A percentile compares a stretch with the other conserved stretches of the same genome.
Evolutionary conservation across 2,113 vertebrate species (phyloP).

Genomic region (Ictalurus furcatus): DNA sequence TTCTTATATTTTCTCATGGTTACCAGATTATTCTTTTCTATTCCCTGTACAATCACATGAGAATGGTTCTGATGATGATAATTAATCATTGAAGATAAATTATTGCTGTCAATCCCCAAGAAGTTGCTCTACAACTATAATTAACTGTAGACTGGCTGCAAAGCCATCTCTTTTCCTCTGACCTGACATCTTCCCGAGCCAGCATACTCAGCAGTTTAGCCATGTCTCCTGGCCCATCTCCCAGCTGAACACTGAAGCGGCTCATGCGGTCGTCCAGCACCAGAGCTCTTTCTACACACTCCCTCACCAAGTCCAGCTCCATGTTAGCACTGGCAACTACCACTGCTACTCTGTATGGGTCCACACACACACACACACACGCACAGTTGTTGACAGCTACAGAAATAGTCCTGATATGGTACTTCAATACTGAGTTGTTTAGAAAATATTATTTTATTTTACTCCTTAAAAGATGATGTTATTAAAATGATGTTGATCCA

Average conservation of each 20-base stretch:
- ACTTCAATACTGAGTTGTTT: neutral
- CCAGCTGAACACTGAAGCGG: slow-evolving; percentile 80
- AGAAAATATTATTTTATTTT: neutral
- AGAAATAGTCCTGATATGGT: neutral
- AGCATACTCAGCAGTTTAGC: slow-evolving; percentile 83
- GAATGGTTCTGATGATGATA: neutral
- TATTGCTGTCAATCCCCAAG: neutral
- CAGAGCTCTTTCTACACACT: slow-evolving; percentile 82
- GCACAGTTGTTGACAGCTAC: neutral
- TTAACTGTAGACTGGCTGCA: neutral
- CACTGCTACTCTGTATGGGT: slow-evolving; percentile 78
- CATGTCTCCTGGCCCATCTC: slow-evolving; percentile 80
- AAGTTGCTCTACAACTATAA: neutral
- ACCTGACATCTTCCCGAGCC: slow-evolving; percentile 85
- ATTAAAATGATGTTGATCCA: neutral
- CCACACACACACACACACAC: slow-evolving; percentile 22
- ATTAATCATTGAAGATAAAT: neutral
- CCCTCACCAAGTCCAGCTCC: slow-evolving; percentile 78
- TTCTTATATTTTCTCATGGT: neutral
- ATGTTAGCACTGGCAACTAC: slow-evolving; percentile 85
- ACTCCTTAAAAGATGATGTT: neutral
- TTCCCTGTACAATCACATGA: neutral
- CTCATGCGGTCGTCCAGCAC: slow-evolving; percentile 80
- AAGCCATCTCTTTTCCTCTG: slow-evolving; percentile 28
- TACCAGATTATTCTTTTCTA: neutral